Conservation (phyloP, 2,888 invertebrate genomes). For the Eupithecia subfuscata region DNA sequence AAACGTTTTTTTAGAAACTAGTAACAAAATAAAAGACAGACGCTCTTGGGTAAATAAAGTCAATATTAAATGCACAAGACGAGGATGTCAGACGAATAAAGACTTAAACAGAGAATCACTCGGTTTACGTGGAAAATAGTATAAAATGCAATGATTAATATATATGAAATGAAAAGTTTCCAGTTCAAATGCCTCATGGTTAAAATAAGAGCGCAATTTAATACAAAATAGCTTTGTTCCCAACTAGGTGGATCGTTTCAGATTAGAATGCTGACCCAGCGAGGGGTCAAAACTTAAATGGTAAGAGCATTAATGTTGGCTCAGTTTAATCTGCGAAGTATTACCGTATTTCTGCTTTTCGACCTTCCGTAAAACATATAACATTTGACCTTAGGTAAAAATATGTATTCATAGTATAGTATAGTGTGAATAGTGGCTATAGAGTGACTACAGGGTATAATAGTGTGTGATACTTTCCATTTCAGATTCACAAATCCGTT, state of each 20-base stretch:
- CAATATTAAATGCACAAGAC: not conserved
- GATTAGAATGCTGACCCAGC: slow-evolving; percentile 32
- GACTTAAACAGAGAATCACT: not conserved
- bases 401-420: too few relatives aligned
- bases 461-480: too few relatives aligned
- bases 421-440: too few relatives aligned
- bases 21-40: not conserved
- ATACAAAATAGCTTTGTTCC: slow-evolving; percentile 19
- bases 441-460: too few relatives aligned
- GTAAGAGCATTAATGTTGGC: slow-evolving; percentile 18
- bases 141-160: slow-evolving; percentile 1
- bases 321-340: not conserved
- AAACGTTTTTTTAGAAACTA: too few relatives aligned
- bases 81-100: not conserved
- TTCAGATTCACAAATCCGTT: too few relatives aligned
- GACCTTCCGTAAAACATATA: not conserved
- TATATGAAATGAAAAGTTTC: not conserved
- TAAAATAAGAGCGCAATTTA: slow-evolving; percentile 8
- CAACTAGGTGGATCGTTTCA: slow-evolving; percentile 22
- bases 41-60: not conserved
- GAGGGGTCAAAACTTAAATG: slow-evolving; percentile 38
- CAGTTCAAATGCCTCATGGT: not conserved
- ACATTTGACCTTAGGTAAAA: too few relatives aligned
- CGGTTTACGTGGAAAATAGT: not conserved
- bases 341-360: not conserved